phyloP scores from a whole-genome alignment of 2,888 invertebrate species.

The Sympetrum striolatum region DNA sequence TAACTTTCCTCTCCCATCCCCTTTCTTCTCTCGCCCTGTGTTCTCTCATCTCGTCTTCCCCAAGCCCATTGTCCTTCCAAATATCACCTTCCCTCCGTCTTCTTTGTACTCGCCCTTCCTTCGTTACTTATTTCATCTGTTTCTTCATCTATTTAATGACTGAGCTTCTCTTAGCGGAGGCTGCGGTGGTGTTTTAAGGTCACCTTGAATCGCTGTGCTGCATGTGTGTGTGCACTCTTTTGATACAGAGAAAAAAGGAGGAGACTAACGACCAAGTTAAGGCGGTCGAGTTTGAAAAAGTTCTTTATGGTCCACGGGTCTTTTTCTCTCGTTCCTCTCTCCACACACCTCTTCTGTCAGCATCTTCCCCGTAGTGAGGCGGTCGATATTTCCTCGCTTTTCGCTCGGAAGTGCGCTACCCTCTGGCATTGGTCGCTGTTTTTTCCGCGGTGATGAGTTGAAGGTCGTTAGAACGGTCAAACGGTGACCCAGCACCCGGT shows the following conservation, averaged over 20 bases:
- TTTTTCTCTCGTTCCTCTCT: background rate
- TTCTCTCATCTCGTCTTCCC: background rate
- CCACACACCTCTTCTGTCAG: background rate
- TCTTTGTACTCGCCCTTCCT: background rate
- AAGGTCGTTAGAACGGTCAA: background rate
- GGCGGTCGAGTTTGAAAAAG: background rate
- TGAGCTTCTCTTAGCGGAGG: background rate
- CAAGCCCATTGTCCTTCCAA: background rate
- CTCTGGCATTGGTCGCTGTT: background rate
- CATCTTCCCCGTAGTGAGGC: background rate
- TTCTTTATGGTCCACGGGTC: background rate
- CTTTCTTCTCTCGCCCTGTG: background rate
- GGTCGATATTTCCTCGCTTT: background rate
- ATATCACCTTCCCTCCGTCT: background rate
- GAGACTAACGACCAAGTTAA: background rate
- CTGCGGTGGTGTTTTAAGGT: background rate
- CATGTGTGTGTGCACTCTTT: background rate
- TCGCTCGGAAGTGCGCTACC: background rate
- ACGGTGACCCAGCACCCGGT: background rate
- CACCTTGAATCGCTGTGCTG: background rate
- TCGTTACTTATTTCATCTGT: background rate
- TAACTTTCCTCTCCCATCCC: too few relatives aligned
- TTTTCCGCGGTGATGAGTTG: background rate
- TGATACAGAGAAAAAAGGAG: background rate
- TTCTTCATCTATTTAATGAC: background rate